phyloP scores from a whole-genome alignment of 2,113 vertebrate genomes.

The Aramus guarauna region DNA sequence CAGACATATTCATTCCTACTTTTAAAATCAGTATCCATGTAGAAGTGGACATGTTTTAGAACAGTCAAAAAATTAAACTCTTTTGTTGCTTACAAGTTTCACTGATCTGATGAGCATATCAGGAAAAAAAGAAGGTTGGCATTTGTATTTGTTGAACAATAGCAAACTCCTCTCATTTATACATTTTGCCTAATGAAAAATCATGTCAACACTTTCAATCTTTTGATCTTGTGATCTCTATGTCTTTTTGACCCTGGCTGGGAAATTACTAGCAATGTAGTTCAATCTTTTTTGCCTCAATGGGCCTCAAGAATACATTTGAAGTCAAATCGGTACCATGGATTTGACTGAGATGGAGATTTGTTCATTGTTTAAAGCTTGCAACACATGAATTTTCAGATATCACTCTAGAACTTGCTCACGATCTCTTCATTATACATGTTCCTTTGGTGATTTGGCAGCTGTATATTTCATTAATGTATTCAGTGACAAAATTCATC shows the following conservation, averaged over 20 bases:
- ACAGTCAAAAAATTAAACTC: background rate
- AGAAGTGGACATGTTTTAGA: background rate
- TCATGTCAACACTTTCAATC: fast-evolving
- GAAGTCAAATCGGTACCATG: background rate
- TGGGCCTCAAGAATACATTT: background rate
- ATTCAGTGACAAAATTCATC: background rate
- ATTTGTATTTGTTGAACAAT: background rate
- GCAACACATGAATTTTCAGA: background rate
- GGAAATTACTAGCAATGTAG: background rate
- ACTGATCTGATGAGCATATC: background rate
- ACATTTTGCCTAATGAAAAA: background rate
- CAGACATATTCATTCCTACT: background rate
- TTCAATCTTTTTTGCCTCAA: background rate
- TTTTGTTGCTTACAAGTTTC: background rate
- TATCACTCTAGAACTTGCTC: background rate
- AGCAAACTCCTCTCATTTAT: background rate
- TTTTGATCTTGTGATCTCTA: background rate
- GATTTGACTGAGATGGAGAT: background rate
- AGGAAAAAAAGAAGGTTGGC: background rate
- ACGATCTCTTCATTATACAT: background rate
- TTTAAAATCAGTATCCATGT: background rate
- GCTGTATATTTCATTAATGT: background rate
- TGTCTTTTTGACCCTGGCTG: background rate
- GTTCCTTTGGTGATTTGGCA: background rate
- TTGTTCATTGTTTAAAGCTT: background rate